Evolutionary conservation across 35 echinoderm and acorn worm species (phyloP).

Genomic region (Ophiothrix spiculata): DNA sequence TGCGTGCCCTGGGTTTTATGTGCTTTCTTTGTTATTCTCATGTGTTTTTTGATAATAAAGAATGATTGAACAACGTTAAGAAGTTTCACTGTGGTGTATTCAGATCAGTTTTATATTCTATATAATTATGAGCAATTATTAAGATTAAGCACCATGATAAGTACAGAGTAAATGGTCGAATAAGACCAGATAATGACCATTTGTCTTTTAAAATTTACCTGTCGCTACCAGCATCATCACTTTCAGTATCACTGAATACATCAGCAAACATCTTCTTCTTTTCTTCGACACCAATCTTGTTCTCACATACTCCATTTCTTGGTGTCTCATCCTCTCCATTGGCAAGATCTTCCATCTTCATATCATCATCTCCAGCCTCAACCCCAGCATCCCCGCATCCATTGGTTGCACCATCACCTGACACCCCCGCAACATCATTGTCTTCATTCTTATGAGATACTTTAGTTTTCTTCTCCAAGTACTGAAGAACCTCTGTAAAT

Average conservation of each 20-base stretch:
- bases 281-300: slow-evolving; percentile 19
- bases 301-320: neutral
- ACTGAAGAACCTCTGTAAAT: neutral
- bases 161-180: too few relatives aligned
- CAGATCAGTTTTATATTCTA: too few relatives aligned
- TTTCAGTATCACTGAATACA: slow-evolving; percentile 91
- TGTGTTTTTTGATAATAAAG: too few relatives aligned
- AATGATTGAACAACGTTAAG: too few relatives aligned
- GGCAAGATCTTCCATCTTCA: neutral
- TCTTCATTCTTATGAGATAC: neutral
- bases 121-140: too few relatives aligned
- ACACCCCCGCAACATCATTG: neutral
- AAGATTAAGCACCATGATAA: too few relatives aligned
- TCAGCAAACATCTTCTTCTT: slow-evolving; percentile 61
- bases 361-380: slow-evolving; percentile 1
- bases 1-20: too few relatives aligned
- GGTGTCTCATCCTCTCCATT: slow-evolving; percentile 10
- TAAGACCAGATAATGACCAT: too few relatives aligned
- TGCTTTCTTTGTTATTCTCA: too few relatives aligned
- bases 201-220: too few relatives aligned
- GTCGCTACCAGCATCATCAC: slow-evolving; percentile 55
- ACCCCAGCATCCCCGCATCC: neutral
- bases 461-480: neutral
- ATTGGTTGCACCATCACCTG: neutral
- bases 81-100: too few relatives aligned